Conservation (phyloP, 2,113 vertebrate species). For the Pycnonotus jocosus region DNA sequence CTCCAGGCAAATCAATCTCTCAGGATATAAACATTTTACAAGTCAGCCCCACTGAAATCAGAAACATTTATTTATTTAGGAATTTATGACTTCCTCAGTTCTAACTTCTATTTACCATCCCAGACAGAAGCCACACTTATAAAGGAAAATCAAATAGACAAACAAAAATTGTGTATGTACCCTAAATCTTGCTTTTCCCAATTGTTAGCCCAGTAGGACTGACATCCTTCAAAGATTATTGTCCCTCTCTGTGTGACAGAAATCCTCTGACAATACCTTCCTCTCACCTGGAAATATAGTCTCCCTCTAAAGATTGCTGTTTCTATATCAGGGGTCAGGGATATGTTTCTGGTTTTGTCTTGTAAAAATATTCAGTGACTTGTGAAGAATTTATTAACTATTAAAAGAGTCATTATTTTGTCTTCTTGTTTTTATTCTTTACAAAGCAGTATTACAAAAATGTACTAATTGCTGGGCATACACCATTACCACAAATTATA, state of each 20-base stretch:
- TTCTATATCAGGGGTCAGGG: background rate
- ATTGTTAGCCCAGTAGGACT: background rate
- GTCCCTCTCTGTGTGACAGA: background rate
- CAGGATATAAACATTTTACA: background rate
- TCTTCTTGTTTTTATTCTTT: background rate
- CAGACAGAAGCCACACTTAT: background rate
- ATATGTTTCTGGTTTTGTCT: background rate
- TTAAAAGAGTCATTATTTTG: background rate
- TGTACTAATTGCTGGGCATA: background rate
- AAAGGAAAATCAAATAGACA: background rate
- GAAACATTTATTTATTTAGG: background rate
- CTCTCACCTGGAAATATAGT: background rate
- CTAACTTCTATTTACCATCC: background rate
- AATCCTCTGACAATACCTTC: background rate
- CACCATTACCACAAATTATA: background rate
- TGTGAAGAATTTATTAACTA: background rate
- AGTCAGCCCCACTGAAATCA: background rate
- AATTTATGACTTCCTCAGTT: background rate
- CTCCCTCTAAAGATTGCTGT: background rate
- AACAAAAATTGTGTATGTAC: background rate
- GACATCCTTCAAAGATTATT: background rate
- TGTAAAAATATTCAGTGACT: background rate
- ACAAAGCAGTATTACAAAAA: background rate
- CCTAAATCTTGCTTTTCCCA: background rate
- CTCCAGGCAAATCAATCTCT: background rate